Evolutionary conservation across 2,113 vertebrate species (phyloP).

Genomic region (Isichthys henryi): DNA sequence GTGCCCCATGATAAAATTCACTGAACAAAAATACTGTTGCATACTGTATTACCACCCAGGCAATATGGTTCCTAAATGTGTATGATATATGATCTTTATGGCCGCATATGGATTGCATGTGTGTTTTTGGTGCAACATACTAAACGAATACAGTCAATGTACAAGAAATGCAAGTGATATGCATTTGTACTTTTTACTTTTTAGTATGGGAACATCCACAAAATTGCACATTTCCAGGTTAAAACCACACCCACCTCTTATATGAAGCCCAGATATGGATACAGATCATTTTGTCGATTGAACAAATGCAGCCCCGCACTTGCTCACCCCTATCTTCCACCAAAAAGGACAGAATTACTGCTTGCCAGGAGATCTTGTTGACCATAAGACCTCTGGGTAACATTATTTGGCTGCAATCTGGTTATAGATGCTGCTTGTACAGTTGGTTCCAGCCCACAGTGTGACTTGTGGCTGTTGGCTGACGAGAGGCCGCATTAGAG

Average conservation of each 20-base stretch:
- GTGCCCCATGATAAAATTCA: background rate
- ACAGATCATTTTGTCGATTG: background rate
- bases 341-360: too few species aligned
- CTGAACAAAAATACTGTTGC: background rate
- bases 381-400: background rate
- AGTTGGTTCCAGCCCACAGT: too few species aligned
- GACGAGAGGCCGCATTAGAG: background rate
- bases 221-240: background rate
- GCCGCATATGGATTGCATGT: background rate
- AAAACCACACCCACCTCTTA: background rate
- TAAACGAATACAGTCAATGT: background rate
- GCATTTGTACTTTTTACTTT: background rate
- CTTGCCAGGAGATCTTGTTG: background rate
- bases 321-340: background rate
- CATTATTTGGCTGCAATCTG: background rate
- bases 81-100: background rate
- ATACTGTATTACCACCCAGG: background rate
- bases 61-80: background rate
- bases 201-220: background rate
- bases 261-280: background rate
- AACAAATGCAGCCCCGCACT: background rate
- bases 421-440: background rate
- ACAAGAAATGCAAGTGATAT: background rate
- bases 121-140: background rate
- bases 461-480: slow-evolving; percentile 1